Evolutionary conservation across 1,140 invertebrate genomes (phyloP).

Genomic region (Eurytemora carolleeae): DNA sequence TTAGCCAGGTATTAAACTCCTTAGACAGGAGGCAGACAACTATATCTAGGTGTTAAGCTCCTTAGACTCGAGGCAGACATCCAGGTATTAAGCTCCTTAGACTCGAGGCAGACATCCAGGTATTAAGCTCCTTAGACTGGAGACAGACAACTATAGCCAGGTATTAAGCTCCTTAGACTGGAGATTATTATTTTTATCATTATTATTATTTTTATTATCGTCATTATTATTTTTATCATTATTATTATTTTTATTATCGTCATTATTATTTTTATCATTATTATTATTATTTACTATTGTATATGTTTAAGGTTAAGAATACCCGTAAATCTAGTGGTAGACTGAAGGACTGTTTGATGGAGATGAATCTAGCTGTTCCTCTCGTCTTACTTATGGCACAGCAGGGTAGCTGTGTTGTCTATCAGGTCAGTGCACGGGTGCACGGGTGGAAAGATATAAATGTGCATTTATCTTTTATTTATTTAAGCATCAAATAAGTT

Average conservation of each 20-base stretch:
- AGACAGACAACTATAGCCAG: neutral
- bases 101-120: constrained; percentile 46
- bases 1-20: constrained; percentile 41
- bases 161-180: neutral
- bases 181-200: neutral
- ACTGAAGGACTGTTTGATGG: constrained; percentile 81
- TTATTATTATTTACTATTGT: neutral
- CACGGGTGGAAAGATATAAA: too few relatives aligned
- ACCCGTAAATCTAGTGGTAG: constrained; percentile 85
- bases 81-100: constrained; percentile 55
- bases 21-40: constrained; percentile 60
- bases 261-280: constrained; percentile 9
- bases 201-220: too few relatives aligned
- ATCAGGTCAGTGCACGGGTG: constrained; percentile 34
- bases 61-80: constrained; percentile 61
- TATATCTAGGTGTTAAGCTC: constrained; percentile 40
- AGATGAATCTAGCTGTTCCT: constrained; percentile 75
- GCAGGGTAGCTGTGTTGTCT: constrained; percentile 81
- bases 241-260: neutral
- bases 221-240: too few relatives aligned
- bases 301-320: constrained; percentile 56
- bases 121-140: neutral
- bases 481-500: too few relatives aligned
- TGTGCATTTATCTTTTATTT: too few relatives aligned
- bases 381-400: constrained; percentile 89